Evolutionary conservation across 2,797 vertebrate species (phyloP).

Genomic region (Esox lucius): DNA sequence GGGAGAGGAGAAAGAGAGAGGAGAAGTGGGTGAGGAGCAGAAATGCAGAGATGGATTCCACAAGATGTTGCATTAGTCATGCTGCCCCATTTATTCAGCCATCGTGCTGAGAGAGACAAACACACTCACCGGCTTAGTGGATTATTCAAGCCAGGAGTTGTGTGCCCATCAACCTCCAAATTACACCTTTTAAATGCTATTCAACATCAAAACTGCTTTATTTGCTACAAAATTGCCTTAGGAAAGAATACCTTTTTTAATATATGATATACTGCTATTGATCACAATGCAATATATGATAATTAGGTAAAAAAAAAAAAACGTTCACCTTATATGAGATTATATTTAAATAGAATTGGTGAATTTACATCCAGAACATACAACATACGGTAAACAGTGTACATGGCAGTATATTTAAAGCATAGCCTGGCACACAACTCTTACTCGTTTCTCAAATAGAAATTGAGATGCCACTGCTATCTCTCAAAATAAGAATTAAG

Average conservation of each 20-base stretch:
- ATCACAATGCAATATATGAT: neutral
- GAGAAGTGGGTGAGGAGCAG: neutral
- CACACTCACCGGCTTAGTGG: neutral
- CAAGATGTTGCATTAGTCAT: constrained; percentile 24
- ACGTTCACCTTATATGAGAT: neutral
- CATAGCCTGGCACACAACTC: neutral
- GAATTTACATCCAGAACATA: neutral
- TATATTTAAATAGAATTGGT: neutral
- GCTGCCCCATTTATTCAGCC: neutral
- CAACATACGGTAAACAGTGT: neutral
- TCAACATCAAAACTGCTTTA: neutral
- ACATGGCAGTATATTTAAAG: neutral
- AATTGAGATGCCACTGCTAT: neutral
- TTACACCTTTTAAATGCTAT: neutral
- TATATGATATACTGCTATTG: neutral
- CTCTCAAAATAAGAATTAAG: neutral
- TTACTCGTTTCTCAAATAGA: neutral
- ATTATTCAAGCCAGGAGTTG: neutral
- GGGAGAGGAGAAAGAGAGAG: constrained; percentile 10
- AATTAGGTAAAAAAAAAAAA: neutral
- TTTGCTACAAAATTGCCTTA: neutral
- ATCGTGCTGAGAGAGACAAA: neutral
- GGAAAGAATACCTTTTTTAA: neutral
- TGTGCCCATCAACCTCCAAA: neutral
- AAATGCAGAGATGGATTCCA: constrained; percentile 21